phyloP scores from a whole-genome alignment of 2,888 invertebrate genomes.

The Gibbula magus region DNA sequence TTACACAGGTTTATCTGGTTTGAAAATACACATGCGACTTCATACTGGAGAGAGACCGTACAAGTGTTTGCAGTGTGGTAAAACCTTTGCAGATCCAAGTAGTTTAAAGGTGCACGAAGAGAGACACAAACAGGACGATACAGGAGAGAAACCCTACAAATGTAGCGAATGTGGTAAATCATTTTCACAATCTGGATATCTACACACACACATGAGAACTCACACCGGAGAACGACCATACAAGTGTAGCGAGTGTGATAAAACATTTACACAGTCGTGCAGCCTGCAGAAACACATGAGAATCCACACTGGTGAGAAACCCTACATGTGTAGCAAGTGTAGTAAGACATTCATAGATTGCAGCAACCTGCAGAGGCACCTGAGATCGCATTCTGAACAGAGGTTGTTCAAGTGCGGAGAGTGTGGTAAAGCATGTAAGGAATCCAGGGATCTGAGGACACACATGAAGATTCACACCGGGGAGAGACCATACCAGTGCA shows the following conservation, averaged over 20 bases:
- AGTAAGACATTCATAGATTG: not conserved
- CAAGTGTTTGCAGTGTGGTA: not conserved
- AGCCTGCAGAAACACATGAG: not conserved
- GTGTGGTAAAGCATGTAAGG: too few species aligned
- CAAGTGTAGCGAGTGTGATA: not conserved
- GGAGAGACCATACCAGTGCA: too few species aligned
- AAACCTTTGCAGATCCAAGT: not conserved
- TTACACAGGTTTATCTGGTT: not conserved
- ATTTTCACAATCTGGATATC: not conserved
- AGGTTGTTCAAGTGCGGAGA: not conserved
- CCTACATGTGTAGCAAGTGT: not conserved
- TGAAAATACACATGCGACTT: not conserved
- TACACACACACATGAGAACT: not conserved
- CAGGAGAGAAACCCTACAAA: not conserved
- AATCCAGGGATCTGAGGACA: too few species aligned
- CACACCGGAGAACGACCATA: not conserved
- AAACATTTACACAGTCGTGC: not conserved
- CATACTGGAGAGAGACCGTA: not conserved
- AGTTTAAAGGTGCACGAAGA: not conserved
- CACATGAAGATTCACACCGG: too few species aligned
- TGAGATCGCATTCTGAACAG: not conserved
- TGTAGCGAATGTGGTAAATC: not conserved
- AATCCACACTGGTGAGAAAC: not conserved
- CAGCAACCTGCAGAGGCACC: not conserved
- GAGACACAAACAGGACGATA: not conserved